phyloP scores from a whole-genome alignment of 2,797 vertebrate species.

The Sebastiscus albofasciatus region DNA sequence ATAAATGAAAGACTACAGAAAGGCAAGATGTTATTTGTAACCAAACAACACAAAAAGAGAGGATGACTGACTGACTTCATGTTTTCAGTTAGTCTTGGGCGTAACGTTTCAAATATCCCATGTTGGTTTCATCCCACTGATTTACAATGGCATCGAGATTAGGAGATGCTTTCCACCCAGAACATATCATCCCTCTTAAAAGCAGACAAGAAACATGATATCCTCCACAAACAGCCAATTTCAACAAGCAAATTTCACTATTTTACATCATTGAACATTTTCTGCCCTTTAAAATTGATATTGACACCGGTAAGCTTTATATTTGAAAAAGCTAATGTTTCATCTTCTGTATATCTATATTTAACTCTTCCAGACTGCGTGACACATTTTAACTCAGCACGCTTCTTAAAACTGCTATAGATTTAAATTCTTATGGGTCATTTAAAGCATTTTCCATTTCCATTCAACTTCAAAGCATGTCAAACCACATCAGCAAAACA shows the following conservation, averaged over 20 bases:
- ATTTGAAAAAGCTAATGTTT: neutral
- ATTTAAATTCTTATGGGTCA: neutral
- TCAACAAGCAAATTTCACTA: neutral
- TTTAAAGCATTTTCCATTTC: neutral
- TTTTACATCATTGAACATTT: neutral
- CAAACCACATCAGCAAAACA: neutral
- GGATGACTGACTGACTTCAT: constrained; percentile 31
- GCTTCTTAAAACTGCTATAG: neutral
- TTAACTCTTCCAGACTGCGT: neutral
- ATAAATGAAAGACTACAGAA: constrained; percentile 19
- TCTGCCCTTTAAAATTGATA: neutral
- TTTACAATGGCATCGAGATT: constrained; percentile 54
- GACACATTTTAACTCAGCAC: neutral
- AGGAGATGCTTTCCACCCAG: constrained; percentile 41
- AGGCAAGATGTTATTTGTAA: constrained; percentile 36
- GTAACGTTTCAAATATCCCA: constrained; percentile 52
- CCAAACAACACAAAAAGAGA: constrained; percentile 26
- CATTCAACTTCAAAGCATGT: neutral
- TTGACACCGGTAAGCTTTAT: neutral
- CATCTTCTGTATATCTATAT: neutral
- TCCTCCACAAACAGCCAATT: constrained; percentile 17
- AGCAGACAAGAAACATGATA: constrained; percentile 19
- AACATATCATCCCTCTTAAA: constrained; percentile 33
- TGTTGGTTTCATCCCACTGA: constrained; percentile 51
- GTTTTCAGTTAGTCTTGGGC: constrained; percentile 67